Percentiles rank a stretch among this genome's conserved stretches.
phyloP scores from a whole-genome alignment of 2,113 vertebrate species.

The Phasianus colchicus region DNA sequence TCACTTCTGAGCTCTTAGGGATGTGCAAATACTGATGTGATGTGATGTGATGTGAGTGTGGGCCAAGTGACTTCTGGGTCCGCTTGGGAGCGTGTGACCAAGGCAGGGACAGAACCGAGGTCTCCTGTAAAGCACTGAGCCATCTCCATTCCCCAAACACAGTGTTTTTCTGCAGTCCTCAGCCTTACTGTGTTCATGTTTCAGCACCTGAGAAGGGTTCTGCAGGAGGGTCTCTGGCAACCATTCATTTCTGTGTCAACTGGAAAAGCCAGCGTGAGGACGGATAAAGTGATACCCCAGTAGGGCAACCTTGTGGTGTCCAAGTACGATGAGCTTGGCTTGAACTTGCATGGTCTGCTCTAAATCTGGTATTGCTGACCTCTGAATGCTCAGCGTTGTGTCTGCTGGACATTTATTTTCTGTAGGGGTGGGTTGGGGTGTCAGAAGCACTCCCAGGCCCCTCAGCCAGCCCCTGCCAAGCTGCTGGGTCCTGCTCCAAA shows the following conservation, averaged over 20 bases:
- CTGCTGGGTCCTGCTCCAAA: neutral
- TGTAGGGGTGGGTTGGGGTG: neutral
- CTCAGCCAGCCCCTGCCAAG: neutral
- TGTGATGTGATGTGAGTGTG: fast-evolving
- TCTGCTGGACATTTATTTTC: neutral
- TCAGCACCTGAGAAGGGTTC: neutral
- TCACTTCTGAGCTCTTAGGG: neutral
- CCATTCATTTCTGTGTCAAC: neutral
- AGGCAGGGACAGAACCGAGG: neutral
- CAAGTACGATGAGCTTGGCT: neutral
- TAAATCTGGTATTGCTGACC: neutral
- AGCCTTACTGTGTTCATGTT: neutral
- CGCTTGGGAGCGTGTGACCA: neutral
- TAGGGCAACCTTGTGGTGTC: neutral
- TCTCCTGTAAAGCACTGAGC: neutral
- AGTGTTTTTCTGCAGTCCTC: neutral
- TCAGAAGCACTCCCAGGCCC: neutral
- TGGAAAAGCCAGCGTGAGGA: neutral
- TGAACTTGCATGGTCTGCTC: neutral
- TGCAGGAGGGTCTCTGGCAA: neutral
- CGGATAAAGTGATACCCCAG: neutral
- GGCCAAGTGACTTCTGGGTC: neutral
- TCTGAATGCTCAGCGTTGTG: neutral
- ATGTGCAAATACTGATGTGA: neutral
- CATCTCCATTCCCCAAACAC: neutral